Evolutionary conservation across 2,113 vertebrate genomes (phyloP), one percentile per base, ranked within the genome.

Genomic region (Climacteris rufus): DNA sequence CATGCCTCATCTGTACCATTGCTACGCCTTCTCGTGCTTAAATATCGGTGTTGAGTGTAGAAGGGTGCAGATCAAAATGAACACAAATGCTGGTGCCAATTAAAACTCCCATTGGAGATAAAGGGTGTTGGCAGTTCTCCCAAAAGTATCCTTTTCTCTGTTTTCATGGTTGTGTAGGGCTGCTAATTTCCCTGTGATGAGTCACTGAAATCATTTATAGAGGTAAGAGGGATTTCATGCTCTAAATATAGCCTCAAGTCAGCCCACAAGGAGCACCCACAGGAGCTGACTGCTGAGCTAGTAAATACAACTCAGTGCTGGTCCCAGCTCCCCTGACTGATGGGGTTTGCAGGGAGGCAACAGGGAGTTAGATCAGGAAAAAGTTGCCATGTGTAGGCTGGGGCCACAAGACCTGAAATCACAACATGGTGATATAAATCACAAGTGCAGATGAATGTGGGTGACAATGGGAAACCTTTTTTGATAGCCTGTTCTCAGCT

Each of bases 181-280:
- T 93, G 87, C 37, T 95, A 68, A 89, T 89, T 89, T 96, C 81
- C 49, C 53, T 10, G 0, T 72, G 53, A 66, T 93, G 87, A 93
- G 59, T 93, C 83, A 95, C 1, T 75, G 71, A 22, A 84, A 76
- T 44, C 57, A 84, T 87, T 95, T 82, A 39, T 72, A 69, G 81
- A 95, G 81, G 70, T 87, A 84, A 91, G 45, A 72, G 75, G 77
- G 92, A 91, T 95, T 89, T 95, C 63, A 28, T 91, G 54, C 28
- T 66, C 82, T 90, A 94, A 96, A 85, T 85, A 85, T 85, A 95
- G 82, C 63, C 31, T 84, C 6, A 19, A 37, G 28, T 45, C 89
- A 93, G 61, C 87, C 65, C n/a, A 81, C 74, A 30, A 27, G 49
- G 78, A 89, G 60, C 64, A 94, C 45, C 40, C 24, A 21, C 57